Base-by-base conservation (phyloP, 2,797 vertebrate genomes). In the Linurgus olivaceus region DNA sequence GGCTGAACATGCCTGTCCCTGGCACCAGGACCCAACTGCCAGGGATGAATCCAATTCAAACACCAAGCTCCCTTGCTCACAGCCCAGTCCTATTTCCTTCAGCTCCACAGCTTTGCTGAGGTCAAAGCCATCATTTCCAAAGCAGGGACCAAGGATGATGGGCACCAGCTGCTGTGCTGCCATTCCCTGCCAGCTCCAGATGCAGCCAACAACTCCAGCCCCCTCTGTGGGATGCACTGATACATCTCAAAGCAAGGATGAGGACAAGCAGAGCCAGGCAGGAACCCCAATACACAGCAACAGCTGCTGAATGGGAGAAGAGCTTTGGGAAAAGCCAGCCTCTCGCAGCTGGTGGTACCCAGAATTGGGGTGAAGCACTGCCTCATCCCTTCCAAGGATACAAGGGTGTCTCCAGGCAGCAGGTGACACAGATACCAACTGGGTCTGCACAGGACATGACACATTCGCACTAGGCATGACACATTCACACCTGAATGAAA, bases 41-140 rank as follows among this genome's bases (percentile, higher is more conserved):
- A 1, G 29, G 28, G 31, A 67, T 13, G 11, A 77, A 40, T 21
- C 28, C 1, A 1, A 15, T 26, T 54, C 57, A 66, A 74, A 55
- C 3, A 2, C 33, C 3, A 3, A 65, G 16, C 9, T 11, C 11
- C 4, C 21, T 68, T 17, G 6, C 68, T 14, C 1, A 0, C 68
- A 62, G 35, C 61, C n/a, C 68, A 66, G 70, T 59, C n/a, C 55
- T 1, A 8, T 50, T 52, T 65, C 59, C 58, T 67, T 85, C 1
- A 0, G 28, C 63, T 70, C 2, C 5, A 45, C 42, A 65, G 65
- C 40, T 48, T 31, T 88, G 73, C 40, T 33, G 42, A 77, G 38
- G 26, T 15, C 4, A 54, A 47, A 86, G 19, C 28, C 70, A 70
- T 13, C 62, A 2, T 61, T 37, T 50, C n/a, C 50, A 6, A 52